Percentiles rank a stretch among this genome's conserved stretches.
Evolutionary conservation across 2,888 invertebrate genomes (phyloP).

Genomic region (Aphodius granarius): DNA sequence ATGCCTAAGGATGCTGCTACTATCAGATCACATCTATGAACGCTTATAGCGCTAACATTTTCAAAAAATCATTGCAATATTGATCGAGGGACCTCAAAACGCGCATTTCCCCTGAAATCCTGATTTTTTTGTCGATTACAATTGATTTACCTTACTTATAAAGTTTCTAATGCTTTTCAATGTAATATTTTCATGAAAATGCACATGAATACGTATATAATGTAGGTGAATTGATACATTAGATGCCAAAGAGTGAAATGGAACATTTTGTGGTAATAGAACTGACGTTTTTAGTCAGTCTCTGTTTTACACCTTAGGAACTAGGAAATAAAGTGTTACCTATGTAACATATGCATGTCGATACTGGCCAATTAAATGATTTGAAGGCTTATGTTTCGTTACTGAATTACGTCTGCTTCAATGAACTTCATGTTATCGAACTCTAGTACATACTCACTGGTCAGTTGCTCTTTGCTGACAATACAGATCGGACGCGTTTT

Average conservation of each 20-base stretch:
- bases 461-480: conserved; percentile 37
- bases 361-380: neutral
- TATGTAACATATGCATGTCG: neutral
- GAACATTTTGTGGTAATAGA: neutral
- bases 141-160: too few relatives aligned
- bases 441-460: conserved; percentile 14
- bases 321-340: neutral
- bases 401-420: conserved; percentile 33
- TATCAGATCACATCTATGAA: too few relatives aligned
- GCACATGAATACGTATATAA: neutral
- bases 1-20: too few relatives aligned
- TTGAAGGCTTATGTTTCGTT: conserved; percentile 14
- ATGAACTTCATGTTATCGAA: conserved; percentile 29
- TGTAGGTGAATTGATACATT: neutral
- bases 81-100: too few relatives aligned
- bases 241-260: neutral
- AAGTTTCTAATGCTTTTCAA: too few relatives aligned
- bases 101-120: too few relatives aligned
- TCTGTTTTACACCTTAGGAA: neutral
- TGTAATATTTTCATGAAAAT: too few relatives aligned
- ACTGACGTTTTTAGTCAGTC: neutral
- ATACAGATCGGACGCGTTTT: conserved; percentile 34
- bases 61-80: too few relatives aligned
- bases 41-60: too few relatives aligned
- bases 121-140: too few relatives aligned